Conservation (phyloP, 2,113 vertebrate genomes). For the Poecilia latipinna region DNA sequence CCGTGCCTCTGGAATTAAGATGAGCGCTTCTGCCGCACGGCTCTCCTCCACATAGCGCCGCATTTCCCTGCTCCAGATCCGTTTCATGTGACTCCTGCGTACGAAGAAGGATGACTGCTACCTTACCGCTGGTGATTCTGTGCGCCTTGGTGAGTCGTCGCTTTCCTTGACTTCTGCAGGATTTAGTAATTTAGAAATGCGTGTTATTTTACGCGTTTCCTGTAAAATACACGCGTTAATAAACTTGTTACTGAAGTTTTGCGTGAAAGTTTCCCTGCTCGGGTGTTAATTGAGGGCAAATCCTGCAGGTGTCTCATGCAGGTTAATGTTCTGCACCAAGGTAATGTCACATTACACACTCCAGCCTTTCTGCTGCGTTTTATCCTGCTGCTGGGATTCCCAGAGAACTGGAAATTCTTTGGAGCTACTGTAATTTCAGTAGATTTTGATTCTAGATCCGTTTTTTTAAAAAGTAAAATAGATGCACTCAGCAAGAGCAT, state of each 20-base stretch:
- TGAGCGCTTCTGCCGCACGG: constrained; percentile 61
- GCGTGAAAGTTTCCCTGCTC: background rate
- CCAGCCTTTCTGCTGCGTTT: constrained; percentile 1
- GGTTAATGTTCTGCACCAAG: constrained; percentile 1
- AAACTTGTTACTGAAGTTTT: background rate
- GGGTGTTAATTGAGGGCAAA: constrained; percentile 13
- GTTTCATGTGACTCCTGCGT: constrained; percentile 51
- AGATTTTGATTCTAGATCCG: background rate
- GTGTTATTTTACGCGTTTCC: too few relatives aligned
- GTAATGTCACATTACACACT: background rate
- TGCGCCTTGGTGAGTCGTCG: constrained; percentile 75
- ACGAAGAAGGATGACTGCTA: constrained; percentile 71
- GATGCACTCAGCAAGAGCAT: constrained; percentile 7
- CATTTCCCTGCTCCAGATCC: constrained; percentile 42
- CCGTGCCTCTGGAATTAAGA: constrained; percentile 63
- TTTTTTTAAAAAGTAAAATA: background rate
- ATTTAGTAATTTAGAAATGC: background rate
- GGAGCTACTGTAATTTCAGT: background rate
- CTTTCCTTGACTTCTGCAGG: background rate
- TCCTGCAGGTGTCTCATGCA: constrained; percentile 10
- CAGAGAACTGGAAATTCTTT: constrained; percentile 13
- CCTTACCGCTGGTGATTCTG: constrained; percentile 64
- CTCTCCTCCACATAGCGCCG: constrained; percentile 62
- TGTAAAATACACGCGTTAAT: background rate
- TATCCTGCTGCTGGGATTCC: constrained; percentile 1